These are phyloP conservation scores for Vanacampus margaritifer DNA, from an alignment of 2,113 vertebrate genomes.

Conservation along the genomic window DNA sequence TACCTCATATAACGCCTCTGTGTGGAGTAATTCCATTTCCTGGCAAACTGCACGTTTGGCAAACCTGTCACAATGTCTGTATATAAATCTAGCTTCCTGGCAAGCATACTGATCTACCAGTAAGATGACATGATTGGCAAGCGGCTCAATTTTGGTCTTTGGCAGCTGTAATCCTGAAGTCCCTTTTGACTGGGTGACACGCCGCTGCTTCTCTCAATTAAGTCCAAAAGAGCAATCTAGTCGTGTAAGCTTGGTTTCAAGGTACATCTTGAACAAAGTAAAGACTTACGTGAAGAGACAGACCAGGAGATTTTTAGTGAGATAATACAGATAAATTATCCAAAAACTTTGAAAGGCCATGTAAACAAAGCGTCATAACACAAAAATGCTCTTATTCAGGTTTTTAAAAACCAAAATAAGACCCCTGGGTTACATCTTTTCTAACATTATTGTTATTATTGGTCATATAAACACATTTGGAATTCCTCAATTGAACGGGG, in stretches of 20 bases:
- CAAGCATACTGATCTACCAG: constrained; percentile 46
- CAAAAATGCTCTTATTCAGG: no score
- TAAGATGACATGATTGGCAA: constrained; percentile 59
- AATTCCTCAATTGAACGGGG: no score
- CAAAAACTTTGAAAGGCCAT: no score
- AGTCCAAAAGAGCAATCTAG: constrained; percentile 17
- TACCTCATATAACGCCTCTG: constrained; percentile 11
- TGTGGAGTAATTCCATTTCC: constrained; percentile 28
- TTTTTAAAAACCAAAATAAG: no score
- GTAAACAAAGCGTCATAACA: no score
- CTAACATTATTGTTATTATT: no score
- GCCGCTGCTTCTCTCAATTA: constrained; percentile 23
- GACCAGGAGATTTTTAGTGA: no score
- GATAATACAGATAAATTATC: no score
- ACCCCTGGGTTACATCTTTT: no score
- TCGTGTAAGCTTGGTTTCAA: background rate
- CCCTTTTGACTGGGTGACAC: constrained; percentile 41
- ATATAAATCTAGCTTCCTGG: constrained; percentile 54
- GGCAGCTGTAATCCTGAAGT: constrained; percentile 43
- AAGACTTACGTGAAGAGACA: background rate
- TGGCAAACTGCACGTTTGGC: constrained; percentile 49
- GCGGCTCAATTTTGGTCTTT: constrained; percentile 40
- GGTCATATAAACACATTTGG: no score
- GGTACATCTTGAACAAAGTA: background rate
- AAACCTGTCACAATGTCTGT: constrained; percentile 49